phyloP scores from a whole-genome alignment of 2,888 invertebrate genomes.

The Epicampocera succincta region DNA sequence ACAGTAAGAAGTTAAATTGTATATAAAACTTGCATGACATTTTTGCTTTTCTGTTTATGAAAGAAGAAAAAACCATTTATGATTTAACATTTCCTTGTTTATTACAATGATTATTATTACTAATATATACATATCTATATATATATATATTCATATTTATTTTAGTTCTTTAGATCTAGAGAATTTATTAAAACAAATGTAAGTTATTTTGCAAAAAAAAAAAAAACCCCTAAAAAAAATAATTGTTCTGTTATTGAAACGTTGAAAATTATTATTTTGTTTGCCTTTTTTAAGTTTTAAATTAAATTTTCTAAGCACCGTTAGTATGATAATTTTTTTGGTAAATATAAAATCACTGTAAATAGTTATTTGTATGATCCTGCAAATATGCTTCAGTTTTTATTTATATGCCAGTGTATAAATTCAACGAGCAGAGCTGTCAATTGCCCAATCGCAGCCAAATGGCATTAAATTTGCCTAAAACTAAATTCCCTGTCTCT shows the following conservation, averaged over 20 bases:
- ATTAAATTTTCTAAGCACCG: background rate
- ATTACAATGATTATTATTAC: slow-evolving; percentile 57
- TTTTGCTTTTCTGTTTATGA: slow-evolving; percentile 13
- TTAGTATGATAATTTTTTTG: background rate
- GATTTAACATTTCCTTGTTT: slow-evolving; percentile 30
- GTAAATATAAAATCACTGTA: slow-evolving; percentile 8
- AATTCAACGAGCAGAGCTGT: background rate
- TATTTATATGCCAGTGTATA: background rate
- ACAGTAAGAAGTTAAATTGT: background rate
- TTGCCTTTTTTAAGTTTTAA: background rate
- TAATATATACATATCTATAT: too few relatives aligned
- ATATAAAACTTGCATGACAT: slow-evolving; percentile 41
- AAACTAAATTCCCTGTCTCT: too few relatives aligned
- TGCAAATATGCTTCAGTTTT: slow-evolving; percentile 50
- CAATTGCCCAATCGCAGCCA: too few relatives aligned
- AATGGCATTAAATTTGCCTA: too few relatives aligned
- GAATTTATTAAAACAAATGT: slow-evolving; percentile 76
- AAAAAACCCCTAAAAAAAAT: too few relatives aligned
- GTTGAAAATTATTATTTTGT: background rate
- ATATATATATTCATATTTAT: slow-evolving; percentile 48
- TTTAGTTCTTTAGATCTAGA: slow-evolving; percentile 73
- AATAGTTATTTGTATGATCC: slow-evolving; percentile 35
- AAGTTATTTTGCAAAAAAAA: slow-evolving; percentile 72
- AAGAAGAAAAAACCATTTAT: slow-evolving; percentile 18
- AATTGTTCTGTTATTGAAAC: slow-evolving; percentile 26